These are phyloP conservation scores for Ochotona curzoniae DNA, from an alignment of 2,113 vertebrate species.

Conservation along the genomic window DNA sequence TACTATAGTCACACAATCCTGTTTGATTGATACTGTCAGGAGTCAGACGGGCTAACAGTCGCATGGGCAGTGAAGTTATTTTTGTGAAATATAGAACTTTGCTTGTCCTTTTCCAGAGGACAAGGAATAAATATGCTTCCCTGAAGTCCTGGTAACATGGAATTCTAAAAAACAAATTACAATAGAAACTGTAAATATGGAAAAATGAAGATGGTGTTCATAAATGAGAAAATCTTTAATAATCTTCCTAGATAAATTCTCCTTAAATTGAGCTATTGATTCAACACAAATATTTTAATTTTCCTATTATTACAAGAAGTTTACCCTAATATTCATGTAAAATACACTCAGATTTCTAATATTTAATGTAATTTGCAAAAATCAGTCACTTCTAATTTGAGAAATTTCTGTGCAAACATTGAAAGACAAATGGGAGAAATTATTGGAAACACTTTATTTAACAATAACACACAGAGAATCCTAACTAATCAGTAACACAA, in stretches of 20 bases:
- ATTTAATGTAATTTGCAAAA: background rate
- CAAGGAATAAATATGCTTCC: background rate
- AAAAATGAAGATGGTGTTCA: background rate
- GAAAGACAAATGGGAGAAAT: slow-evolving; percentile 10
- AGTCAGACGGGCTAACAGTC: too few relatives aligned
- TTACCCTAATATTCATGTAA: background rate
- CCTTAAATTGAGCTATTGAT: background rate
- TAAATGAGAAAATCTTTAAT: background rate
- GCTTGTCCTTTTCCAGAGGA: slow-evolving; percentile 16
- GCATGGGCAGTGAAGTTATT: too few relatives aligned
- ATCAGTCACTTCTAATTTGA: background rate
- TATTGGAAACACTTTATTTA: background rate
- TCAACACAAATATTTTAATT: background rate
- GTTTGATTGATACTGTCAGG: too few relatives aligned
- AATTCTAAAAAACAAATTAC: background rate
- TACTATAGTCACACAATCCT: too few relatives aligned
- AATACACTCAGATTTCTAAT: background rate
- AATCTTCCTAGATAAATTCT: background rate
- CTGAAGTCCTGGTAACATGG: background rate
- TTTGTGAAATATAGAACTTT: too few relatives aligned
- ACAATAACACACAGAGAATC: background rate
- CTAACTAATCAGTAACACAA: background rate
- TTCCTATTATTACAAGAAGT: background rate
- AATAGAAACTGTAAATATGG: background rate
- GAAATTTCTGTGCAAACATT: background rate